Percentiles rank a stretch among this genome's conserved stretches.
Conservation (phyloP, 2,113 vertebrate genomes). For the Nanorana parkeri region DNA sequence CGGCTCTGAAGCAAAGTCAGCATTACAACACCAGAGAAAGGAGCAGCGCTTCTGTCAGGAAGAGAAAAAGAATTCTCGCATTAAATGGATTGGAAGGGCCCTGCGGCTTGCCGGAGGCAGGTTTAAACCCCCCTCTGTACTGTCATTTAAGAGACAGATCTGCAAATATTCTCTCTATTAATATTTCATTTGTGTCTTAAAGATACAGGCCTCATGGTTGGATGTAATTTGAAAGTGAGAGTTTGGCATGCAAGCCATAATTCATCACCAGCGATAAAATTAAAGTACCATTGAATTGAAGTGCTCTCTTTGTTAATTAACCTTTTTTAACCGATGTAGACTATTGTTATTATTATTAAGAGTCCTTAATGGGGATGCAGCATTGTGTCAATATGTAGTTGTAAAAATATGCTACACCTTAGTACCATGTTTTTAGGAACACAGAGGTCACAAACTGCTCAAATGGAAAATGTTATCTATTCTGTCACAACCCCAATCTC, state of each 20-base stretch:
- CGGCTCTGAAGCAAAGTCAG: conserved; percentile 9
- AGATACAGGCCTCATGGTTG: conserved; percentile 27
- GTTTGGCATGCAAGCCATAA: not conserved
- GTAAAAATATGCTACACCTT: too few relatives aligned
- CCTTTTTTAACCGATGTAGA: too few relatives aligned
- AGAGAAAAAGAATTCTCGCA: conserved; percentile 53
- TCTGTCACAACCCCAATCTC: too few relatives aligned
- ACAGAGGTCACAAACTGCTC: too few relatives aligned
- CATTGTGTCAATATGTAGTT: too few relatives aligned
- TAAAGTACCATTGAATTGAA: too few relatives aligned
- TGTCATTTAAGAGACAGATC: conserved; percentile 59
- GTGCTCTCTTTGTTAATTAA: too few relatives aligned
- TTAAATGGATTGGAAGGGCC: conserved; percentile 59
- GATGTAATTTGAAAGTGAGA: conserved; percentile 12
- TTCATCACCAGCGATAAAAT: not conserved
- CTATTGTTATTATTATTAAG: too few relatives aligned
- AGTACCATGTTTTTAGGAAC: too few relatives aligned
- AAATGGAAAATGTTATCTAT: too few relatives aligned
- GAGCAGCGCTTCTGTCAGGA: conserved; percentile 51
- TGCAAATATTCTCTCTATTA: conserved; percentile 58
- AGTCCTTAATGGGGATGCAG: too few relatives aligned
- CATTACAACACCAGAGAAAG: conserved; percentile 35
- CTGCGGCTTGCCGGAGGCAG: conserved; percentile 52
- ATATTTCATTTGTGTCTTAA: conserved; percentile 58
- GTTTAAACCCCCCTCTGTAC: conserved; percentile 54